A percentile compares a stretch with the other conserved stretches of the same genome.
Conservation (phyloP, 2,888 invertebrate genomes). For the Microctonus aethiopoides region DNA sequence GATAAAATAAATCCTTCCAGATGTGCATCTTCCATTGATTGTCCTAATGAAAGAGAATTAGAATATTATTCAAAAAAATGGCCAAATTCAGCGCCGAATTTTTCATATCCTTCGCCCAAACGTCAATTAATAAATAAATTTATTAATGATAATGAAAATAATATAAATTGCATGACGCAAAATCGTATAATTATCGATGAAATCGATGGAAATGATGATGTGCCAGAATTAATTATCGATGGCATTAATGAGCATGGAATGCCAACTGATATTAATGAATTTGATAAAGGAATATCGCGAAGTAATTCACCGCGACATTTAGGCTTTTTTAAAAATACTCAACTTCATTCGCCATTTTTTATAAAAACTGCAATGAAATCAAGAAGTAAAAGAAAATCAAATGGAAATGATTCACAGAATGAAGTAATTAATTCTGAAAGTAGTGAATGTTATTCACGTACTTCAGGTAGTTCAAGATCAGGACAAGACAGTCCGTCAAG, state of each 20-base stretch:
- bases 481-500: constrained; percentile 41
- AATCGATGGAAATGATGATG: constrained; percentile 8
- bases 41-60: constrained; percentile 39
- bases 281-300: constrained; percentile 8
- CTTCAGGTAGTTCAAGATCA: constrained; percentile 46
- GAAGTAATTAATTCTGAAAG: constrained; percentile 59
- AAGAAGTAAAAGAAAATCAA: constrained; percentile 59
- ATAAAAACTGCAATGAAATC: constrained; percentile 67
- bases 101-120: constrained; percentile 41
- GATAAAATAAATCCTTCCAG: constrained; percentile 46
- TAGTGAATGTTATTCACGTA: constrained; percentile 55
- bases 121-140: not conserved
- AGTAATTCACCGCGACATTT: constrained; percentile 21
- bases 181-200: constrained; percentile 17
- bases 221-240: not conserved
- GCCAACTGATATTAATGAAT: not conserved
- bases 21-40: constrained; percentile 53
- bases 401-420: constrained; percentile 40
- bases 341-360: constrained; percentile 62
- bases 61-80: constrained; percentile 37
- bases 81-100: constrained; percentile 54
- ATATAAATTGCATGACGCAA: not conserved
- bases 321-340: constrained; percentile 48
- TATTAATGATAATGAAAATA: not conserved
- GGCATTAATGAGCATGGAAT: not conserved